Evolutionary conservation across 1,140 invertebrate genomes (phyloP), one percentile per base, ranked within the genome.

Genomic region (Cotesia typhae): DNA sequence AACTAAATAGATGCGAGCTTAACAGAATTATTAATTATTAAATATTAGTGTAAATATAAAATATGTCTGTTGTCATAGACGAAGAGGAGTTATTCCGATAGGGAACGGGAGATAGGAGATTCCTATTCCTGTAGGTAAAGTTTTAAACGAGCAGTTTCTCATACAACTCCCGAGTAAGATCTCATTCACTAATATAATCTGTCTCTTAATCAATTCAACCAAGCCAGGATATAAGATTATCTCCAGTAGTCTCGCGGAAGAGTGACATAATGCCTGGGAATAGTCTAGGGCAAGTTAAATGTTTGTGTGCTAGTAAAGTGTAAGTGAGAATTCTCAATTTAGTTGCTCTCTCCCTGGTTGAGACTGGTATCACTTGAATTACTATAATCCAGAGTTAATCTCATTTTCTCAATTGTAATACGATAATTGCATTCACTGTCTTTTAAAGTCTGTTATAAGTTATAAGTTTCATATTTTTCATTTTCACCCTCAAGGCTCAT

Each of bases 361-460:
- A 5, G 17, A 38, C 53, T 4, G 36, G 52, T 7, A 67, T 67
- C 20, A 67, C 64, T 37, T 71, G 60, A 67, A 60, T 67, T 72
- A 67, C 52, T 57, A 72, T 72, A 72, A 72, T 72, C 52, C 47
- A n/a, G 14, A 28, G 37, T 57, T 72, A 72, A 72, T 72, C 71
- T 63, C n/a, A 67, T 72, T 67, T 17, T 36, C 53, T 55, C 63
- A 67, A 72, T 67, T 67, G 52, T 67, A 72, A 67, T 67, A 12
- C 36, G 17, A 67, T 72, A 67, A 72, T 67, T 57, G 47, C 35
- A 51, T 17, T 60, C 35, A 28, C 41, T 64, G 4, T 51, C 63
- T 47, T 14, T n/a, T 28, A 55, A 36, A 17, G 28, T 10, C 10
- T 9, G 6, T 9, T 47, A 47, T 47, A 47, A 9, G 6, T 47